Evolutionary conservation across 2,888 invertebrate genomes (phyloP), one percentile per base, ranked within the genome.

Genomic region (Nymphalis polychloros): DNA sequence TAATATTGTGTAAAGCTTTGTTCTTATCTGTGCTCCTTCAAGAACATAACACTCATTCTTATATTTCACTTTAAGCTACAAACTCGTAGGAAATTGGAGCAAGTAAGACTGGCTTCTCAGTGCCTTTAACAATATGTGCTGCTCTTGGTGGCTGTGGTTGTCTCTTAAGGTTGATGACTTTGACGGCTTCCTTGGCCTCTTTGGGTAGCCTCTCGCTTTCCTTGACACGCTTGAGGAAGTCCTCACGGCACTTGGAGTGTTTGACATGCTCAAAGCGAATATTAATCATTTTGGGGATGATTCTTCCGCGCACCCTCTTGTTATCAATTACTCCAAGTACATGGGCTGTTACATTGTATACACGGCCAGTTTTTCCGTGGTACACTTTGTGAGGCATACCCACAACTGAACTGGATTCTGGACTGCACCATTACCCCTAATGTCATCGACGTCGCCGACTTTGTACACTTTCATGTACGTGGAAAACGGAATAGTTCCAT

Each of bases 331-430:
- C 98, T 78, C 99, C 99, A 64, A 99, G 95, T 77, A 99, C 99
- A 82, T 98, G 98, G 63, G 97, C 96, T 46, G 99, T 99, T 5
- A 99, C 99, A 80, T 99, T 99, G 94, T 97, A 99, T 0, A 99
- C 97, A 75, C 98, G 95, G 19, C 99, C 99, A 71, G 99, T 99
- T 92, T 98, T 98, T 55, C 99, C 99, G 81, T 99, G 99, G 91
- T 99, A 99, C 1, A 95, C 97, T 93, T 99, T 99, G 94, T 98
- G 97, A 68, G 99, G 99, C 99, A 99, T 98, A 87, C 99, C 99
- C 89, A n/a, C n/a, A n/a, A n/a, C n/a, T n/a, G n/a, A n/a, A n/a
- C n/a, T n/a, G n/a, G n/a, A n/a, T 99, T 99, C 86, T 99, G 99
- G 7, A 99, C 98, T 64, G 99, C 99, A 83, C 99, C 99, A 92